Base-by-base conservation (phyloP, 2,797 vertebrate species). In the Hydrophis major region DNA sequence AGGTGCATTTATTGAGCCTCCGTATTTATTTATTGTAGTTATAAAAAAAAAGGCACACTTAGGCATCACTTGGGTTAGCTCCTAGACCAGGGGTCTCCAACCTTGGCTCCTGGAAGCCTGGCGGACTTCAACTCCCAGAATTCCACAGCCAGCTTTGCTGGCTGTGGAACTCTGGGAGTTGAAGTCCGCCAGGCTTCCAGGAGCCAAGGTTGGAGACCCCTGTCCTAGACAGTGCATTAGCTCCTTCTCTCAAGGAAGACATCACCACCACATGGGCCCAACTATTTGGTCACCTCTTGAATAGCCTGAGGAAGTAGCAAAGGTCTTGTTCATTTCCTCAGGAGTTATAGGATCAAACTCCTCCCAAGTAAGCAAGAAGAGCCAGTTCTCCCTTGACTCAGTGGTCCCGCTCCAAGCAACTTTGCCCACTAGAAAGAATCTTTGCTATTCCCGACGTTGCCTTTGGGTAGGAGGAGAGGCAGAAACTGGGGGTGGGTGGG, bases 1-100 rank as follows among this genome's bases (percentile, higher is more conserved):
- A 78, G 4, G 8, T 14, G 25, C 11, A 50, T 60, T 47, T 53
- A 56, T 5, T 22, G 13, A 12, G 7, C 32, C 69, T 47, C 47
- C 47, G 1, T 47, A 47, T 47, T 47, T 47, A 47, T 47, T 47
- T 47, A 47, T 47, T 47, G n/a, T 11, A 22, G 42, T 63, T 93
- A 6, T 59, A 92, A 94, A 92, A 50, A 42, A 47, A 93, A 92
- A 14, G 89, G 87, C 8, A 12, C 87, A 69, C 87, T 93, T 89
- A 89, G 57, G 37, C 55, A 63, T 28, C 16, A n/a, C 91, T 42
- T 57, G 50, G 50, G 32, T 4, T 78, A 25, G 28, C 32, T 28
- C 20, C 2, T 22, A 69, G 74, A 20, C 74, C n/a, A n/a, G n/a
- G n/a, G n/a, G n/a, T n/a, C n/a, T n/a, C n/a, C n/a, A n/a, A n/a